phyloP scores from a whole-genome alignment of 2,797 vertebrate species.

The Erethizon dorsatum region DNA sequence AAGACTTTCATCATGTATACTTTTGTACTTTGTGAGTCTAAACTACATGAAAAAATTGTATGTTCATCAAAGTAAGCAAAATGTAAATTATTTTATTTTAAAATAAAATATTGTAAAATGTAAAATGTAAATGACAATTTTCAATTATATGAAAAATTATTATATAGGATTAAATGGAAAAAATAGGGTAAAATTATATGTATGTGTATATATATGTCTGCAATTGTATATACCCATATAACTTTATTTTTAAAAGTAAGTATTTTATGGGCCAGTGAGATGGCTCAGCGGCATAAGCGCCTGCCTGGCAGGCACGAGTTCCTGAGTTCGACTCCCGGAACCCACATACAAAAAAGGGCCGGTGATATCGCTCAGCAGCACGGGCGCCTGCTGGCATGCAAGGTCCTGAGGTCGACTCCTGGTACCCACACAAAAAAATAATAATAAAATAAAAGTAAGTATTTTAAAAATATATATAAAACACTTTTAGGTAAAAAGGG shows the following conservation, averaged over 20 bases:
- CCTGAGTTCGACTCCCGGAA: no score
- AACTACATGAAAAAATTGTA: neutral
- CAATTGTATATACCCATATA: neutral
- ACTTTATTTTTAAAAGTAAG: neutral
- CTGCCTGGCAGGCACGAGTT: no score
- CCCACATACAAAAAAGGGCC: no score
- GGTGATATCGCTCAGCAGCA: no score
- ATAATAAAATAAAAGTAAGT: neutral
- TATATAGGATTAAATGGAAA: neutral
- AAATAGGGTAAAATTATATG: neutral
- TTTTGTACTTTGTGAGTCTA: constrained; percentile 2
- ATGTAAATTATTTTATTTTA: constrained; percentile 4
- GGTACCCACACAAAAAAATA: no score
- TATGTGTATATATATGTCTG: neutral
- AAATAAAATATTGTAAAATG: neutral
- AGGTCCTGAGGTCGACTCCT: no score
- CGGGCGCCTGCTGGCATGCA: no score
- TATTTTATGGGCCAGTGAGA: neutral
- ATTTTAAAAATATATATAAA: constrained; percentile 37
- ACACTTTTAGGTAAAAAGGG: neutral
- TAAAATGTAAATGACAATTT: neutral
- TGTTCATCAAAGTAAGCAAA: constrained; percentile 27
- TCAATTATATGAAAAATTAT: constrained; percentile 1
- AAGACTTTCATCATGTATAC: neutral
- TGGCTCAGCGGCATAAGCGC: no score